Base-by-base conservation (phyloP, 2,113 vertebrate genomes). In the Sylvietta virens region DNA sequence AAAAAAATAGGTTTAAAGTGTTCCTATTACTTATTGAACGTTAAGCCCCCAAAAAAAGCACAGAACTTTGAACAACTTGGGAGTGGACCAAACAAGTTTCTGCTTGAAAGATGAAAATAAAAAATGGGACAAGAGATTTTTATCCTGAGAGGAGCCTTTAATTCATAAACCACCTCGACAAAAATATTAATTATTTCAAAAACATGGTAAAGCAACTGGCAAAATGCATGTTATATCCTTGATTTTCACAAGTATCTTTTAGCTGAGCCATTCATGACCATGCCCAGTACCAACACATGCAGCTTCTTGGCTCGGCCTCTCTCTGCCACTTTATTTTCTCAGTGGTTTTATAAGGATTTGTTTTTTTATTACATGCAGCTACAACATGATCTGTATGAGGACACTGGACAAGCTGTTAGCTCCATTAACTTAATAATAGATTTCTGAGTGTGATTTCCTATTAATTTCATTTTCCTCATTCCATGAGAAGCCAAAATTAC, bases 371-470 rank as follows among this genome's bases (percentile, higher is more conserved):
- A 88, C 73, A 61, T 53, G 66, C 74, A 97, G 96, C 93, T 95
- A 96, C 95, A 97, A 93, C 88, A 95, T 9, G 72, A 95, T 95
- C 94, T 93, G 72, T 80, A 70, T 82, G 91, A 97, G 97, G 95
- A 97, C 94, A 93, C 91, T 97, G 97, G 96, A 94, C 97, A 98
- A 98, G 97, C 97, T 98, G 97, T 96, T 97, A 96, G 96, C 90
- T 97, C 89, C 92, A 98, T 97, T 98, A 98, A 97, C 94, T 98
- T 98, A 98, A 98, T 98, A 98, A 98, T 86, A 98, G 97, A 98
- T 97, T 97, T 97, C 95, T 96, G 94, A 97, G 97, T 97, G 96
- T 97, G 97, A 98, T 97, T 98, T 97, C 97, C 96, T 98, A 98
- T 98, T 98, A 98, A 98, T 98, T 98, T 98, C 74, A 96, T 97